Base-by-base conservation (phyloP, 2,888 invertebrate genomes). In the Idaea straminata region DNA sequence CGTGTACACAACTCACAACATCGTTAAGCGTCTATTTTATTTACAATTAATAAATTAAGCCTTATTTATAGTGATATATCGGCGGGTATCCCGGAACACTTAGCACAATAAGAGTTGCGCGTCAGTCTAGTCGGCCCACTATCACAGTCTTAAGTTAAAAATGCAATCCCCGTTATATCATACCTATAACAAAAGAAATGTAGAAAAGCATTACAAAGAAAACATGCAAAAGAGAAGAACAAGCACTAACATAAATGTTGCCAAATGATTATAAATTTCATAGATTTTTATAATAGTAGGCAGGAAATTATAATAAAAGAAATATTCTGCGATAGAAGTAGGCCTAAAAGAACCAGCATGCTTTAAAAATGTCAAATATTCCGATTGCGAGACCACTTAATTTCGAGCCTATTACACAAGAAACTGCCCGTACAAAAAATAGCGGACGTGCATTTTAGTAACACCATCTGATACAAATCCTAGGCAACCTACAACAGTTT, bases 111-210 rank as follows among this genome's bases (percentile, higher is more conserved):
- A 16, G 15, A 25, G 73, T 83, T 81, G 84, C 82, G 76, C 78
- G 73, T 80, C 25, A 81, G 78, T 84, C 78, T 77, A 81, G 79
- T 78, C 77, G 80, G 79, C 76, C 86, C 83, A 83, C 83, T 89
- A 89, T 89, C 90, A 89, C 88, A 89, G 90, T 90, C 88, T 90
- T 47, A 88, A 88, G 78, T 85, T 86, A 87, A 81, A 88, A 88
- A 91, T 88, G 88, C 86, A 88, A 84, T 86, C 84, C 87, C 85
- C 77, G 84, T 82, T 85, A 81, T 85, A 91, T 86, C 84, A 87
- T 85, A 90, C 91, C 92, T 91, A 91, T 85, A 91, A 92, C 91
- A 92, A 91, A 90, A 89, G 86, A 89, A 86, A 91, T 84, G 86
- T 72, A 84, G 75, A 86, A 70, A 88, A 90, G 88, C 88, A 84